Base-by-base conservation (phyloP, 2,888 invertebrate species). In the Eilema griseolum region DNA sequence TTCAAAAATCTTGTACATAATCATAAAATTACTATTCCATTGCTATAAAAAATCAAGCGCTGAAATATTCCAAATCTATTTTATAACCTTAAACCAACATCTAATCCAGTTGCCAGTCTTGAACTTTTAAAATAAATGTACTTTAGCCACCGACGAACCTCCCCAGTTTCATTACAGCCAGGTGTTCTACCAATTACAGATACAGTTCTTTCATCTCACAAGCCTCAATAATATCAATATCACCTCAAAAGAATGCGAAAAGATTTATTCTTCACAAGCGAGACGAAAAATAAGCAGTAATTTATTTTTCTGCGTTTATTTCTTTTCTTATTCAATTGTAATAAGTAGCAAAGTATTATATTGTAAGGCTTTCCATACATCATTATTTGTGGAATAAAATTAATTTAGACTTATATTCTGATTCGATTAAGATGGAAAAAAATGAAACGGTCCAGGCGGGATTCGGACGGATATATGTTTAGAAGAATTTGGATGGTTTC, bases 171-270 rank as follows among this genome's bases (percentile, higher is more conserved):
- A 52, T n/a, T 52, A 52, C 1, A n/a, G 20, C n/a, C 52, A 52
- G 52, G 52, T 52, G 52, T 52, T n/a, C 52, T n/a, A 52, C 52
- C 52, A 52, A 52, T 52, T 52, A 52, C 52, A 10, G 52, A 52
- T n/a, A 52, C 52, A n/a, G 10, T 52, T 52, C 52, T 52, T 52
- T 52, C 52, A 52, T 52, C 52, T 16, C n/a, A n/a, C n/a, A 52
- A 52, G 52, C 52, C 20, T n/a, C 20, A 52, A 52, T 52, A 52
- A n/a, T 52, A 52, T 52, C 52, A n/a, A 52, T 52, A n/a, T n/a
- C 52, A 10, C 2, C 8, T n/a, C 52, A 52, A 52, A 52, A 52
- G 52, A 52, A 52, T n/a, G 52, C n/a, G 52, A 52, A 20, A n/a
- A 52, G n/a, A 10, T 20, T 52, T 52, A 52, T 52, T 52, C n/a